Conservation (phyloP, 2,888 invertebrate genomes). For the Fragum sueziense region DNA sequence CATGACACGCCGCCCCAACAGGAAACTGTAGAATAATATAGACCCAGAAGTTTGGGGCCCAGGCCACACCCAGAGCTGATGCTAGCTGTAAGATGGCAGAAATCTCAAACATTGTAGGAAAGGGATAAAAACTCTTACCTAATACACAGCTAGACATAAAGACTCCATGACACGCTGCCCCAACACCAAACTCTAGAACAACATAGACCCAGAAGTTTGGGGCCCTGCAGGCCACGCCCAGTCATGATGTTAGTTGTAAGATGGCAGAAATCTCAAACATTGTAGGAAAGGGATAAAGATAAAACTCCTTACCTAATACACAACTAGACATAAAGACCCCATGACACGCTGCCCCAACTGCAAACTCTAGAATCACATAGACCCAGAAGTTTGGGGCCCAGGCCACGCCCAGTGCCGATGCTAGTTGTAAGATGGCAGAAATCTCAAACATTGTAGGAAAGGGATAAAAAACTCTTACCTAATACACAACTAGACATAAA, state of each 20-base stretch:
- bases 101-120: background rate
- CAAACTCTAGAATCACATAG: constrained; percentile 88
- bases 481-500: constrained; percentile 91
- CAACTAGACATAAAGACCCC: constrained; percentile 92
- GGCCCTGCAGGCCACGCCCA: constrained; percentile 87
- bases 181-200: constrained; percentile 87
- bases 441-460: constrained; percentile 83
- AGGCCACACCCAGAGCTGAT: constrained; percentile 86
- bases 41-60: constrained; percentile 88
- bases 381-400: constrained; percentile 88
- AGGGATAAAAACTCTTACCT: constrained; percentile 69
- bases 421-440: constrained; percentile 86
- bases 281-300: background rate
- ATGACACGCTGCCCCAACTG: constrained; percentile 89
- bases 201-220: constrained; percentile 89
- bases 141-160: constrained; percentile 91
- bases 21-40: constrained; percentile 88
- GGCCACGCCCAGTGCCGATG: constrained; percentile 87
- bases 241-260: constrained; percentile 86
- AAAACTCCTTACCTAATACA: constrained; percentile 84
- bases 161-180: constrained; percentile 89
- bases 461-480: constrained; percentile 68
- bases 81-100: constrained; percentile 83
- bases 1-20: constrained; percentile 89
- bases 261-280: constrained; percentile 87